A percentile compares a stretch with the other conserved stretches of the same genome.
Evolutionary conservation across 2,113 vertebrate genomes (phyloP).

Genomic region (Larimichthys crocea): DNA sequence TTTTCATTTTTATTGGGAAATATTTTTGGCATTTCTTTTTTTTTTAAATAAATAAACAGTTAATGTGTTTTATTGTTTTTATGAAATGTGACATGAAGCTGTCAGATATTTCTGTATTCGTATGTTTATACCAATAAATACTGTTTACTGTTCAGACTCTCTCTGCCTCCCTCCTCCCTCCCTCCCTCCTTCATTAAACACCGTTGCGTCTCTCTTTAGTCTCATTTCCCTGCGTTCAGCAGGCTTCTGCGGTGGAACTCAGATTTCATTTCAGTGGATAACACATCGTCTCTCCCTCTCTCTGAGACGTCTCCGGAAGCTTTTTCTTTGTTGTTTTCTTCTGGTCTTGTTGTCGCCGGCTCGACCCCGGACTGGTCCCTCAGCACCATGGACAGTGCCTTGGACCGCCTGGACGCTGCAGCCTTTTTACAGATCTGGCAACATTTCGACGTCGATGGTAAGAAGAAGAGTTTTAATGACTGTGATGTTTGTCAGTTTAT

Average conservation of each 20-base stretch:
- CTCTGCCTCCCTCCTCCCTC: not conserved
- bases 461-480: slow-evolving; percentile 39
- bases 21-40: slow-evolving; percentile 7
- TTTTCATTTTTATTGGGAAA: slow-evolving; percentile 36
- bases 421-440: slow-evolving; percentile 89
- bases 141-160: slow-evolving; percentile 76
- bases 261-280: not conserved
- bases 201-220: not conserved
- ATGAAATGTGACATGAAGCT: slow-evolving; percentile 41
- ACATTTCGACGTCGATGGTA: slow-evolving; percentile 86
- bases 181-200: slow-evolving; percentile 7
- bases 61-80: slow-evolving; percentile 29
- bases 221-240: slow-evolving; percentile 13
- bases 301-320: not conserved
- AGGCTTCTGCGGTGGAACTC: too few relatives aligned
- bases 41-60: not conserved
- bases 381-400: slow-evolving; percentile 86
- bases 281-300: not conserved
- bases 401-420: slow-evolving; percentile 81
- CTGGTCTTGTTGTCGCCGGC: not conserved
- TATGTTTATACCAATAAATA: slow-evolving; percentile 93
- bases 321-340: not conserved
- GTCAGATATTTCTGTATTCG: slow-evolving; percentile 87
- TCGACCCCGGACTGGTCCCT: slow-evolving; percentile 8
- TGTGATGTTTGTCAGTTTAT: not conserved